Evolutionary conservation across 1,140 invertebrate species (phyloP).

Genomic region (Lanistes nyassanus): DNA sequence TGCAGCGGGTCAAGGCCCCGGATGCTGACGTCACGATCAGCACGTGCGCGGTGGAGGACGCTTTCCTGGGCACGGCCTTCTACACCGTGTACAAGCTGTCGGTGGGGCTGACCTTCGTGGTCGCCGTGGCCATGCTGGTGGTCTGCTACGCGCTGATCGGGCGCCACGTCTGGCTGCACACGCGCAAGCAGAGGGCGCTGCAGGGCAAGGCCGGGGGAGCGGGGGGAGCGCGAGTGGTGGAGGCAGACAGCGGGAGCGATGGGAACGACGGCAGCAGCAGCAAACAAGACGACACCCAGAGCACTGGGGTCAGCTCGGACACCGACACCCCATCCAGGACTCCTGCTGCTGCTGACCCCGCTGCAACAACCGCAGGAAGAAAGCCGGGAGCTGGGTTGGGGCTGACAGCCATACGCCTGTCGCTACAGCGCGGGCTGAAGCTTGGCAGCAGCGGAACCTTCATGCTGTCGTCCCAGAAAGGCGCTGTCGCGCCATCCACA

Average conservation of each 20-base stretch:
- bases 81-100: background rate
- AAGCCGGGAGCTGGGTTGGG: too few species aligned
- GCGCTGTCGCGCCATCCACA: background rate
- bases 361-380: background rate
- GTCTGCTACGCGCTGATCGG: background rate
- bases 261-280: too few species aligned
- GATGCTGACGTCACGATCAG: conserved; percentile 1
- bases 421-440: background rate
- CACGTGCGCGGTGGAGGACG: background rate
- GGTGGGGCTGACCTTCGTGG: background rate
- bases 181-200: too few species aligned
- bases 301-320: too few species aligned
- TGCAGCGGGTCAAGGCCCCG: background rate
- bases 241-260: too few species aligned
- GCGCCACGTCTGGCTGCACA: too few species aligned
- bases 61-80: background rate
- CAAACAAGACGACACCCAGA: background rate
- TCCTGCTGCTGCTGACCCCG: background rate
- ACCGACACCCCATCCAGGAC: too few species aligned
- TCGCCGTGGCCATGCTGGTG: background rate
- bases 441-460: background rate
- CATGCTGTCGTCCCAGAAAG: background rate
- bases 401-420: background rate
- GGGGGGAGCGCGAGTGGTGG: too few species aligned
- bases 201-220: too few species aligned